Evolutionary conservation across 2,113 vertebrate species (phyloP).

Genomic region (Lamprologus speciosus): DNA sequence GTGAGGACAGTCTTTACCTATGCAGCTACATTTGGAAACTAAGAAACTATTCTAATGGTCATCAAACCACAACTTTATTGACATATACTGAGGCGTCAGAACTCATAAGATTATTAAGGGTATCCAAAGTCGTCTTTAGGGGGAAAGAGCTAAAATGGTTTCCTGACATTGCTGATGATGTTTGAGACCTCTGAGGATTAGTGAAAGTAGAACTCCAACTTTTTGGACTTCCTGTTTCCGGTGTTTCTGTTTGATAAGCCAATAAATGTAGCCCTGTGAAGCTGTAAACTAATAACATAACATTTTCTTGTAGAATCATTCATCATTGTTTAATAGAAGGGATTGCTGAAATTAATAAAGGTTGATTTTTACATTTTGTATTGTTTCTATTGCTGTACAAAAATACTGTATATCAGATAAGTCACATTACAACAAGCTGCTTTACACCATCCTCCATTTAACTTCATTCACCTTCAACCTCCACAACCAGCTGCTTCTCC

Average conservation of each 20-base stretch:
- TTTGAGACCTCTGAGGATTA: not conserved
- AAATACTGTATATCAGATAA: not conserved
- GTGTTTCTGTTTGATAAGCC: not conserved
- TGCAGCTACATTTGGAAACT: not conserved
- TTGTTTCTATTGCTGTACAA: not conserved
- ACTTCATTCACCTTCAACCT: not conserved
- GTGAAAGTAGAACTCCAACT: not conserved
- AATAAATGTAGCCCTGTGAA: not conserved
- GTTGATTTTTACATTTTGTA: not conserved
- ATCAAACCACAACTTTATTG: not conserved
- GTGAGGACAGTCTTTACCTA: not conserved
- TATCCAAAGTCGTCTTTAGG: not conserved
- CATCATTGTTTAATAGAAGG: not conserved
- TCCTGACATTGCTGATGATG: not conserved
- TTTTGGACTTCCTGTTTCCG: not conserved
- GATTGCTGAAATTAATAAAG: not conserved
- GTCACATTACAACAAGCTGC: not conserved
- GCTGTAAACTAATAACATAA: not conserved
- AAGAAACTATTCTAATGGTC: not conserved
- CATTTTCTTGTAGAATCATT: not conserved
- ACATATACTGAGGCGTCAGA: not conserved
- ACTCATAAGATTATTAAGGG: not conserved
- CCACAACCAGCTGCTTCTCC: not conserved
- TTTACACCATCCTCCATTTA: not conserved
- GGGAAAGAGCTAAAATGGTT: not conserved